Conservation (phyloP, 2,113 vertebrate species). For the Parus major region DNA sequence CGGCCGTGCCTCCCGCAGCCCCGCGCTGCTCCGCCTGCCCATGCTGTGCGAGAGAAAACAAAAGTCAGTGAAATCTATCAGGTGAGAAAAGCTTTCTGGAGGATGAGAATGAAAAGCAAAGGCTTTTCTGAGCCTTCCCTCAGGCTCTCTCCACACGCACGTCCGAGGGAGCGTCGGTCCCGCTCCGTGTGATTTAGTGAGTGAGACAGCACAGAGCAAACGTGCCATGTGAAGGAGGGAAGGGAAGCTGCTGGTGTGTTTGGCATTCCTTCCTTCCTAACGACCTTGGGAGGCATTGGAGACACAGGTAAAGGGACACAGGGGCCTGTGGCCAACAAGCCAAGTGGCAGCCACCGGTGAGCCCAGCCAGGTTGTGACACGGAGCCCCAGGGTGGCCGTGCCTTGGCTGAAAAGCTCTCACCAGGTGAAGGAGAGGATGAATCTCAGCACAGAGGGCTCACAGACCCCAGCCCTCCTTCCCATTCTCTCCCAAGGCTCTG, state of each 20-base stretch:
- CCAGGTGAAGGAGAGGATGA: background rate
- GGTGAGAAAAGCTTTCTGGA: constrained; percentile 28
- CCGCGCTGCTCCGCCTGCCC: background rate
- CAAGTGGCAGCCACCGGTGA: background rate
- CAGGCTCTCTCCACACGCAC: background rate
- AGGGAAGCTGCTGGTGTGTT: background rate
- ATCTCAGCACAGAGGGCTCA: background rate
- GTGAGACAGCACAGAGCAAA: background rate
- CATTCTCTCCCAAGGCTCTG: background rate
- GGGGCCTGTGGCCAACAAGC: background rate
- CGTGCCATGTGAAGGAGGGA: background rate
- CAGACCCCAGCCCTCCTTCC: background rate
- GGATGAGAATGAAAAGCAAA: background rate
- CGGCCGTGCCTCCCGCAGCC: background rate
- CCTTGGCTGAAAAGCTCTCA: background rate
- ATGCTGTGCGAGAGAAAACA: background rate
- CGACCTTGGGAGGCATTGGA: background rate
- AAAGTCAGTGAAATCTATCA: constrained; percentile 5
- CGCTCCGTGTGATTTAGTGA: background rate
- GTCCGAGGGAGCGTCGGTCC: background rate
- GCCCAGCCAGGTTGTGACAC: rapidly evolving
- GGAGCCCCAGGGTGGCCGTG: rapidly evolving
- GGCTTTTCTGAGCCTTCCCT: background rate
- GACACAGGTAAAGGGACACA: background rate
- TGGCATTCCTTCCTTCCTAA: background rate